Conservation (phyloP, 2,113 vertebrate species). For the Stegastes partitus region DNA sequence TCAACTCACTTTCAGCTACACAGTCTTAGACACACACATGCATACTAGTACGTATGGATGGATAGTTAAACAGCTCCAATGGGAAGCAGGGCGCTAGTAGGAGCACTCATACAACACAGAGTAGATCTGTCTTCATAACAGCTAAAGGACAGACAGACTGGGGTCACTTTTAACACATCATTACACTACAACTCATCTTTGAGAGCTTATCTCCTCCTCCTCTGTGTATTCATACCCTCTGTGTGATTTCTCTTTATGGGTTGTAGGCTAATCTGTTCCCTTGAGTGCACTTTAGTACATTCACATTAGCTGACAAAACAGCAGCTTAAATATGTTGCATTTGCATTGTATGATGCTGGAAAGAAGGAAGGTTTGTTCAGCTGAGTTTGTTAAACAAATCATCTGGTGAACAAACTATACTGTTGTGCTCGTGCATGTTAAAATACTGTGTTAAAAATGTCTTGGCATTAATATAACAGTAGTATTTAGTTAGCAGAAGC, state of each 20-base stretch:
- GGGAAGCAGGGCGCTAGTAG: conserved; percentile 21
- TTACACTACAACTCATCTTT: conserved; percentile 35
- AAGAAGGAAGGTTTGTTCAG: neutral
- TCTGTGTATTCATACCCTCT: conserved; percentile 1
- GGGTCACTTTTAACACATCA: conserved; percentile 49
- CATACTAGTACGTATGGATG: neutral
- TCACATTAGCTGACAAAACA: conserved; percentile 18
- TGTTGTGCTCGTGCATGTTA: no score
- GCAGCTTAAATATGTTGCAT: conserved; percentile 3
- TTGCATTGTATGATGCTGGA: neutral
- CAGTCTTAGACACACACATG: neutral
- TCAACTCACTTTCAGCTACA: neutral
- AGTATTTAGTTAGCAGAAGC: no score
- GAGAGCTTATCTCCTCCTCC: neutral
- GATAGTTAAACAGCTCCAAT: conserved; percentile 26
- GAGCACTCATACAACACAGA: neutral
- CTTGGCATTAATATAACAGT: no score
- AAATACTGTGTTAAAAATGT: no score
- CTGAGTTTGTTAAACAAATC: no score
- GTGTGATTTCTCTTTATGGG: neutral
- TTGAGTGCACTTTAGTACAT: conserved; percentile 7
- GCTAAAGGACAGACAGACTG: conserved; percentile 22
- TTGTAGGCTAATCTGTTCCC: conserved; percentile 25
- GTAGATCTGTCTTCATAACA: conserved; percentile 48
- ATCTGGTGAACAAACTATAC: no score